These are phyloP conservation scores for Delichon dasypus DNA, from an alignment of 2,797 vertebrate species.

Conservation along the genomic window DNA sequence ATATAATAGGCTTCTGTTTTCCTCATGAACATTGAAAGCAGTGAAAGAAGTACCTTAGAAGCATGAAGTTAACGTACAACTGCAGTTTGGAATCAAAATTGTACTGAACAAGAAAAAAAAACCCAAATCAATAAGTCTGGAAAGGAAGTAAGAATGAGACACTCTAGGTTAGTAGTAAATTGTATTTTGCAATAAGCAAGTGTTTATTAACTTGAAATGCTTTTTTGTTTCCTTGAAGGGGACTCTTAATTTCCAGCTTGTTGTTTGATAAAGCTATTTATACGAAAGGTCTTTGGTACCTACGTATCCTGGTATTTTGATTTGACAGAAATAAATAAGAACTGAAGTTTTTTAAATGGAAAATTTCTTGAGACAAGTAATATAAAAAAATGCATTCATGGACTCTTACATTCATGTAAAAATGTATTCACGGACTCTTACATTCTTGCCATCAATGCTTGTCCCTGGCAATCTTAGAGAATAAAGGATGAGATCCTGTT, in stretches of 20 bases:
- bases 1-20: not conserved
- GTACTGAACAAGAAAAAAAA: fast-evolving
- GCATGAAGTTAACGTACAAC: not conserved
- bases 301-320: not conserved
- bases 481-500: not conserved
- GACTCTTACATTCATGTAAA: not conserved
- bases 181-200: not conserved
- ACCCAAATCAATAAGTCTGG: not conserved
- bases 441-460: fast-evolving
- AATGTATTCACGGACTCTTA: not conserved
- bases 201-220: not conserved
- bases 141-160: not conserved
- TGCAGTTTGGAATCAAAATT: not conserved
- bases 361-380: not conserved
- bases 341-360: not conserved
- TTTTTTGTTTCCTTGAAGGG: not conserved
- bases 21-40: not conserved
- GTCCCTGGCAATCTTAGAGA: not conserved
- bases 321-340: not conserved
- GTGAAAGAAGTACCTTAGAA: not conserved
- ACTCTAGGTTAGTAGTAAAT: not conserved
- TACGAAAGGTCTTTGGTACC: not conserved
- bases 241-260: not conserved
- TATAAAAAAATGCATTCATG: not conserved
- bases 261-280: not conserved